Evolutionary conservation across 2,797 vertebrate species (phyloP), one percentile per base, ranked within the genome.

Genomic region (Gorsachius magnificus): DNA sequence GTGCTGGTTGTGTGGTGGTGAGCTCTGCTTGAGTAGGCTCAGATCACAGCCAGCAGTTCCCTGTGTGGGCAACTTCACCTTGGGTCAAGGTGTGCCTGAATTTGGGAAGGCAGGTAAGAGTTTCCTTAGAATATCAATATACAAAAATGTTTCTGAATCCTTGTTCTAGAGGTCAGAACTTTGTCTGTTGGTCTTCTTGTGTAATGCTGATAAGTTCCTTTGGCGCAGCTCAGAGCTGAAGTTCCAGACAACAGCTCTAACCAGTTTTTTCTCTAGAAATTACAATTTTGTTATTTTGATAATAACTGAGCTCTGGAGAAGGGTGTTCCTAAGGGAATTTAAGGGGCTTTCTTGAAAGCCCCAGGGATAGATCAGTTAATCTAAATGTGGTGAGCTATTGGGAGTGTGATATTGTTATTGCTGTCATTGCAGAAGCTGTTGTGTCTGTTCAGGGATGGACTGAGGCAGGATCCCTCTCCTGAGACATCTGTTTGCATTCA

Each of bases 61-160:
- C 7, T 36, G 12, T 0, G 0, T 0, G 7, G 31, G 2, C 3
- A 1, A 21, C 2, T 4, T 17, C 17, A 4, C 5, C 2, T 22
- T 0, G 1, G 36, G 16, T 5, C 3, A 2, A 19, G 25, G 1
- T 1, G 9, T 3, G 7, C 17, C n/a, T 83, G 71, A 15, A 3
- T 7, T 9, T 38, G 25, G 18, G 35, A n/a, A 31, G 17, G 15
- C 4, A 76, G 74, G 50, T 80, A 83, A 66, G 71, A 22, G 9
- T 18, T 83, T 76, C 1, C 3, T 1, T 24, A 3, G 0, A 4
- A 3, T 10, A 6, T 3, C 15, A 16, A 43, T 43, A 43, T 16
- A 16, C 41, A 43, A 43, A 16, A 11, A 35, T 51, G 3, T 1
- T 66, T 50, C 6, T 38, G 36, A 35, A 8, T 25, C 2, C 2